Percentiles rank a stretch among this genome's conserved stretches.
Conservation (phyloP, 2,797 vertebrate species). For the Lagocephalus sceleratus region DNA sequence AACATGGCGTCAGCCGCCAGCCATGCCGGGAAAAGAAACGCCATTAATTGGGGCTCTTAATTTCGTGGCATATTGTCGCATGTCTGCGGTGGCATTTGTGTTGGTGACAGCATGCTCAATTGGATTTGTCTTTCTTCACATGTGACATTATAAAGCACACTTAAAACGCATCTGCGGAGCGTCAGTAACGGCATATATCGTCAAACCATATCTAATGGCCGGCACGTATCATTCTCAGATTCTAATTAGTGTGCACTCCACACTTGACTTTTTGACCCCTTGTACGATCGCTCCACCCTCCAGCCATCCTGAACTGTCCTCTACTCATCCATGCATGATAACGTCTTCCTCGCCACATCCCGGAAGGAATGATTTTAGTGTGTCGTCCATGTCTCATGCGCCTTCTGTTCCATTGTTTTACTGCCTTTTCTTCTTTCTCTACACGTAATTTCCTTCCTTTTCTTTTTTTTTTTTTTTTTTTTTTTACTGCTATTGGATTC, state of each 20-base stretch:
- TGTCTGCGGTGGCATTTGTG: slow-evolving; percentile 4
- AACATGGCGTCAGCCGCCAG: neutral
- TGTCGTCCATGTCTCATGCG: slow-evolving; percentile 2
- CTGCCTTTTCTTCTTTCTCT: neutral
- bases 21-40: neutral
- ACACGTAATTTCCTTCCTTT: slow-evolving; percentile 1
- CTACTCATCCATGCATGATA: neutral
- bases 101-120: neutral
- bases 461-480: slow-evolving; percentile 2
- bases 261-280: slow-evolving; percentile 26
- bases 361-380: slow-evolving; percentile 8
- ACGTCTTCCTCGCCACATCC: slow-evolving; percentile 20
- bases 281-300: slow-evolving; percentile 4
- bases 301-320: neutral
- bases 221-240: slow-evolving; percentile 8
- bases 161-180: neutral
- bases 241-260: slow-evolving; percentile 3
- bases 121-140: neutral
- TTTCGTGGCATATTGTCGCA: no score
- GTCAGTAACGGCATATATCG: slow-evolving; percentile 4
- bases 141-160: neutral
- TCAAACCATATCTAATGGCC: slow-evolving; percentile 1
- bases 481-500: slow-evolving; percentile 3
- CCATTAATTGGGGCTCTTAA: neutral
- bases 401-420: neutral